Conservation (phyloP, 2,888 invertebrate genomes). For the Philopedon plagiatum region DNA sequence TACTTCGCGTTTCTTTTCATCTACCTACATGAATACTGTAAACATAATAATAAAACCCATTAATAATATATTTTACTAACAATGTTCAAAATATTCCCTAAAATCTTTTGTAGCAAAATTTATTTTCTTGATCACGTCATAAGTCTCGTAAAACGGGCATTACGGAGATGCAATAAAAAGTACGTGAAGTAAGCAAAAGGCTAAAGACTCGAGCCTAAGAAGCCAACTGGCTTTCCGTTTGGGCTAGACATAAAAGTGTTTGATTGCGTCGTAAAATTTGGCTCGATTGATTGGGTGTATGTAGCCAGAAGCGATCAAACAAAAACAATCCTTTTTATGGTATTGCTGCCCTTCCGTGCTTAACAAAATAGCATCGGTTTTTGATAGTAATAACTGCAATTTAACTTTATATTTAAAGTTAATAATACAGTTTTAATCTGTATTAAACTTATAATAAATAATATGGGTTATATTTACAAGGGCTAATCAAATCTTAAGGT, state of each 20-base stretch:
- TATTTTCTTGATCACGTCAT: neutral
- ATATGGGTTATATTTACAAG: too few relatives aligned
- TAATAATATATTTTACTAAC: too few relatives aligned
- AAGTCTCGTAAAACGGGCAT: conserved; percentile 6
- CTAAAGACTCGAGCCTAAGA: neutral
- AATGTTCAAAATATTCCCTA: too few relatives aligned
- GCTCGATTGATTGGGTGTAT: conserved; percentile 39
- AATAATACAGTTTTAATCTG: too few relatives aligned
- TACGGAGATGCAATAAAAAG: conserved; percentile 22
- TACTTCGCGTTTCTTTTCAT: too few relatives aligned
- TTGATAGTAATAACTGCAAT: too few relatives aligned
- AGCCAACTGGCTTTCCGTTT: conserved; percentile 16
- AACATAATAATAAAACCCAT: too few relatives aligned
- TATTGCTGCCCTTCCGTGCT: neutral
- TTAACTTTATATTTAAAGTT: too few relatives aligned
- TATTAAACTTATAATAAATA: too few relatives aligned
- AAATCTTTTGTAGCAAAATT: neutral
- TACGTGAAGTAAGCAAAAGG: conserved; percentile 16
- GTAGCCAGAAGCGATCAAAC: conserved; percentile 19
- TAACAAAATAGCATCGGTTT: too few relatives aligned
- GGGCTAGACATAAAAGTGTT: conserved; percentile 28
- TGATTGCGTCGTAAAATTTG: conserved; percentile 42
- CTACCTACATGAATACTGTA: too few relatives aligned
- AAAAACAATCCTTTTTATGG: conserved; percentile 35
- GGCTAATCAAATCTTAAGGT: too few relatives aligned